Evolutionary conservation across 2,797 vertebrate genomes (phyloP), one percentile per base, ranked within the genome.

Genomic region (Helarctos malayanus): DNA sequence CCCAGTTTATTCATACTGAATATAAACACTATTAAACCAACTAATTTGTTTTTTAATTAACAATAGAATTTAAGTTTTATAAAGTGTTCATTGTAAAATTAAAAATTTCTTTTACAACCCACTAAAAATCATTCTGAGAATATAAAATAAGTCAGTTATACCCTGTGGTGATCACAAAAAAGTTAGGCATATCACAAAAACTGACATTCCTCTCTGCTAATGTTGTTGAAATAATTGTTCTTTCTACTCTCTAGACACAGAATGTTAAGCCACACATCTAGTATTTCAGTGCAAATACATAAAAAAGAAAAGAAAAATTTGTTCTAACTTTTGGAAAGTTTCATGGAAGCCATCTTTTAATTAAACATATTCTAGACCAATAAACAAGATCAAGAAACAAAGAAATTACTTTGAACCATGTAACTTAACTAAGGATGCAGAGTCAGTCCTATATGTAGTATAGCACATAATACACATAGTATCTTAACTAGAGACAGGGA

Each of bases 131-230:
- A 45, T 12, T 85, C 52, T n/a, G 38, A 91, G 57, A 63, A 86
- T 32, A 88, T 45, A 95, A 90, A 91, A 85, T 71, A 94, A 88
- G 59, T 82, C 45, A 73, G 45, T 35, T 87, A 3, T 84, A 45
- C 4, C 54, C 29, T 59, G n/a, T n/a, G 8, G 16, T 41, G 18
- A 85, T 95, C 81, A 92, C 59, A 82, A 27, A 63, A 88, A 94
- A 35, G 35, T 10, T 83, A 87, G 15, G 59, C 7, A 45, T 68
- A 87, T 68, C 21, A 94, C 29, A 87, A 82, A 75, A 91, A 79
- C 0, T 81, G 47, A 38, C 35, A 63, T 7, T 92, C 4, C 47
- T 97, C n/a, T 89, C 38, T 90, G 38, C 4, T 84, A 92, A 94
- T 78, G 16, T 75, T 21, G 94, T 83, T 85, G 78, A 82, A 61